Base-by-base conservation (phyloP, 2,888 invertebrate genomes). In the Calameuta idolon region DNA sequence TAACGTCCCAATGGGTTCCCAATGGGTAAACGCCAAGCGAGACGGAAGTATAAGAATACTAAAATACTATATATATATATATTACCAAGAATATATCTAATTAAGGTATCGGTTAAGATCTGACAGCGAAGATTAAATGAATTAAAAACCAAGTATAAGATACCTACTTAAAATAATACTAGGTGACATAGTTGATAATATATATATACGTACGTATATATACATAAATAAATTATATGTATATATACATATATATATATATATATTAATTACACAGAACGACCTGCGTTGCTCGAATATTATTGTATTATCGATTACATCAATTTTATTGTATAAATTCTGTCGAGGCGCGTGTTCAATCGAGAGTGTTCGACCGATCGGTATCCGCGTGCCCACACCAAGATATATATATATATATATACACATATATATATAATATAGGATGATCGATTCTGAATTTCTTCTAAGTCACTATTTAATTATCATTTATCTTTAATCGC, bases 241-340 rank as follows among this genome's bases (percentile, higher is more conserved):
- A 83, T 80, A 77, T 79, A 69, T 76, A 87, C 81, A 85, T 35
- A 35, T 35, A 82, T 77, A 83, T 81, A 77, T 78, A 69, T 77
- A 79, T 55, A 77, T 71, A 76, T 37, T 78, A 80, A 79, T 79
- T 79, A 81, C 78, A 86, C 83, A 83, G 83, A 85, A 83, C 83
- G 88, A 83, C 85, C 87, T 89, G 83, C 84, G 89, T 89, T 89
- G 86, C 88, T 88, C 86, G 85, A 86, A 85, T 89, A 85, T 89
- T 85, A 88, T 88, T 88, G 84, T 84, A 88, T 89, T 88, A 85
- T 89, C 85, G 87, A 83, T 82, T 85, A 87, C 86, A 90, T 87
- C 87, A 88, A 89, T 89, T 89, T 89, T 88, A 90, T 89, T 89
- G 86, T 86, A 89, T 88, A 88, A 88, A 90, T 90, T 90, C 81